Percentiles rank a stretch among this genome's conserved stretches.
phyloP scores from a whole-genome alignment of 2,797 vertebrate species.

The Leptoclinus maculatus region DNA sequence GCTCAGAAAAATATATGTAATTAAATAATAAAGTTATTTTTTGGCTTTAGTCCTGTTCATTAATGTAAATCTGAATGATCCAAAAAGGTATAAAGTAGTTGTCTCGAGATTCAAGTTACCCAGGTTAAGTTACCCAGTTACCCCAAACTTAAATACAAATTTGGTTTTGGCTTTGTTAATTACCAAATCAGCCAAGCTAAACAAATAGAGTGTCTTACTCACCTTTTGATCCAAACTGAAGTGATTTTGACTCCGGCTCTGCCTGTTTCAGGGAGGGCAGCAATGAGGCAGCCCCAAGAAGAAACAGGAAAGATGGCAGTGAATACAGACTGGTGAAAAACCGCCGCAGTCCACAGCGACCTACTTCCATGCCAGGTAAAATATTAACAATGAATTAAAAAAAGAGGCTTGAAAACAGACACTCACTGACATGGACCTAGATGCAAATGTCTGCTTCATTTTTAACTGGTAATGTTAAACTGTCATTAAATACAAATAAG shows the following conservation, averaged over 20 bases:
- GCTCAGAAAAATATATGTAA: background rate
- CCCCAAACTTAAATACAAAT: background rate
- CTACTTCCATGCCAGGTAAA: conserved; percentile 90
- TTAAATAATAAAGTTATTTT: background rate
- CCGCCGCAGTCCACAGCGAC: conserved; percentile 88
- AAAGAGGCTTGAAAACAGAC: background rate
- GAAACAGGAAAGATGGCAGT: conserved; percentile 91
- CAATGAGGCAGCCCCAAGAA: conserved; percentile 84
- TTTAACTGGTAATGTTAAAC: background rate
- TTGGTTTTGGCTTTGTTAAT: background rate
- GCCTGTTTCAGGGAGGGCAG: conserved; percentile 85
- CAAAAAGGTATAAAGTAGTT: background rate
- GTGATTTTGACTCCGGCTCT: background rate
- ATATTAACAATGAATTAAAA: background rate
- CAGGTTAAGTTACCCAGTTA: conserved; percentile 1
- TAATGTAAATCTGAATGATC: background rate
- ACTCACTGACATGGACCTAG: background rate
- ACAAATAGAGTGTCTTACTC: background rate
- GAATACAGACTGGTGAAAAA: conserved; percentile 94
- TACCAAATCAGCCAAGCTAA: background rate
- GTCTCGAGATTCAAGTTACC: background rate
- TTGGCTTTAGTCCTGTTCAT: background rate
- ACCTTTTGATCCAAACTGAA: background rate
- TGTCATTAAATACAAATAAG: background rate
- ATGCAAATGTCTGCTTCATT: background rate